Conservation (phyloP, 1,140 invertebrate genomes). For the Drosophila insularis region DNA sequence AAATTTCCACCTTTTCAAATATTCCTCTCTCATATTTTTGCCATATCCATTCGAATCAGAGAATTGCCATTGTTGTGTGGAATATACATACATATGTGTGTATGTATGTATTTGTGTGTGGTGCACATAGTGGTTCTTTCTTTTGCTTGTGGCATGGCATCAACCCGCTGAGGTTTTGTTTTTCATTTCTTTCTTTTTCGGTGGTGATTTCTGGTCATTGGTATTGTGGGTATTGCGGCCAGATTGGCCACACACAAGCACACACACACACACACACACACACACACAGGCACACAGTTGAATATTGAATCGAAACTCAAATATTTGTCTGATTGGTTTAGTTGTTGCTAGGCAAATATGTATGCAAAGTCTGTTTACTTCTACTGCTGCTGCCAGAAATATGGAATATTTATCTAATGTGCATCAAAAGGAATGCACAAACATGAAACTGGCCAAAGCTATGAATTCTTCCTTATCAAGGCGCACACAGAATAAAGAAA, state of each 20-base stretch:
- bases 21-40: constrained; percentile 9
- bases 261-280: no score
- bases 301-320: constrained; percentile 64
- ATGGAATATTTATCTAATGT: constrained; percentile 68
- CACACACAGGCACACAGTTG: constrained; percentile 33
- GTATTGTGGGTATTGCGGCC: constrained; percentile 7
- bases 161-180: constrained; percentile 25
- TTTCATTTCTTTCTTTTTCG: background rate
- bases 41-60: background rate
- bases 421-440: constrained; percentile 53
- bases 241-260: no score
- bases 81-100: background rate
- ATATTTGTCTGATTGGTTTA: constrained; percentile 71
- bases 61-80: constrained; percentile 7
- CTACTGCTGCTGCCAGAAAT: constrained; percentile 47
- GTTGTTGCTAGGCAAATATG: constrained; percentile 47
- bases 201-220: background rate
- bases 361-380: constrained; percentile 40
- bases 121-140: background rate
- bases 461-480: constrained; percentile 20
- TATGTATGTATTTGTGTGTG: constrained; percentile 6
- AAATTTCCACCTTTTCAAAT: background rate
- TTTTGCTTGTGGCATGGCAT: constrained; percentile 18
- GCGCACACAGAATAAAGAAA: constrained; percentile 27
- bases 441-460: constrained; percentile 21